phyloP scores from a whole-genome alignment of 2,797 vertebrate genomes.

The Psittacula derbiana region DNA sequence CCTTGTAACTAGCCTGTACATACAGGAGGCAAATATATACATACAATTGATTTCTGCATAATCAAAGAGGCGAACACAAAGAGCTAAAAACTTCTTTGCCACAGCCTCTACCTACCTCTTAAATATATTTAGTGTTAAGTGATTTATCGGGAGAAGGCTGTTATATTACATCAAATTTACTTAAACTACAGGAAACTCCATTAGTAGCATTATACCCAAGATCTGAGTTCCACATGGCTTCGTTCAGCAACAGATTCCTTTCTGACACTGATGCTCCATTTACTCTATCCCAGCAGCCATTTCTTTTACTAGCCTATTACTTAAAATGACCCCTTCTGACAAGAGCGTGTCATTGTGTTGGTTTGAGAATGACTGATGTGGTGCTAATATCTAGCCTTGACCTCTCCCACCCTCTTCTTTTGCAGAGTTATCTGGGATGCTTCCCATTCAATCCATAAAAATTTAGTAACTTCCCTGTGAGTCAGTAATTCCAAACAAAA shows the following conservation, averaged over 20 bases:
- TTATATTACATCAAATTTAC: slow-evolving; percentile 70
- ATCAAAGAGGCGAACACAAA: background rate
- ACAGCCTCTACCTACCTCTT: background rate
- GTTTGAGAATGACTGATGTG: slow-evolving; percentile 87
- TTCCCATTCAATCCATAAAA: slow-evolving; percentile 58
- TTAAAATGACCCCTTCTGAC: slow-evolving; percentile 85
- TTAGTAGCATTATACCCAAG: slow-evolving; percentile 68
- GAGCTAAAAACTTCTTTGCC: background rate
- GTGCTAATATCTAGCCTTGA: slow-evolving; percentile 87
- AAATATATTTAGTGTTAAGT: slow-evolving; percentile 46
- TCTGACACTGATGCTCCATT: slow-evolving; percentile 81
- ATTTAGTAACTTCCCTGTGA: slow-evolving; percentile 6
- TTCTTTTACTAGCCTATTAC: slow-evolving; percentile 74
- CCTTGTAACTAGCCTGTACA: background rate
- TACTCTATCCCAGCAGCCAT: slow-evolving; percentile 65
- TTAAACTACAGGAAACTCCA: slow-evolving; percentile 55
- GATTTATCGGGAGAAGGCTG: slow-evolving; percentile 69
- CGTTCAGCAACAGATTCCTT: slow-evolving; percentile 86
- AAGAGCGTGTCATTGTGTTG: slow-evolving; percentile 82
- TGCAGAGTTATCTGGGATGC: slow-evolving; percentile 70
- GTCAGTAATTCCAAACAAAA: slow-evolving; percentile 47
- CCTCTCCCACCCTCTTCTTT: slow-evolving; percentile 80
- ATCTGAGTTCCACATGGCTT: slow-evolving; percentile 83
- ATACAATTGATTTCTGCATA: background rate
- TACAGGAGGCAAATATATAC: background rate